Evolutionary conservation across 92 coral and sea anemone species (phyloP).

Genomic region (Desmophyllum pertusum): DNA sequence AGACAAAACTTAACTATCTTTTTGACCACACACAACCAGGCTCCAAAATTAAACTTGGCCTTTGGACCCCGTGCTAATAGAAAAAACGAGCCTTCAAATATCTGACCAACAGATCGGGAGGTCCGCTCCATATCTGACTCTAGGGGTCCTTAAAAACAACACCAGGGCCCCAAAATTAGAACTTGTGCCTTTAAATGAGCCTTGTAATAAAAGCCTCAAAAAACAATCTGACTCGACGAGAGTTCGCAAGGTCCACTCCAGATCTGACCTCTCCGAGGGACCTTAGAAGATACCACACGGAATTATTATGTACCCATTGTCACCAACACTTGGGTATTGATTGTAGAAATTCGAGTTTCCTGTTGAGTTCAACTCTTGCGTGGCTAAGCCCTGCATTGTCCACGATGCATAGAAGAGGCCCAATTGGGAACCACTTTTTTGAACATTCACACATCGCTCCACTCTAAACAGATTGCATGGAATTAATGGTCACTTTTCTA

Average conservation of each 20-base stretch:
- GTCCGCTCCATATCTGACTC: not conserved
- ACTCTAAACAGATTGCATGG: not conserved
- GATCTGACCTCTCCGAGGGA: not conserved
- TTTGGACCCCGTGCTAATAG: too few species aligned
- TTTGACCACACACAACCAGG: too few species aligned
- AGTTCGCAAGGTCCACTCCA: not conserved
- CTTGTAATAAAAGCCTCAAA: conserved; percentile 1
- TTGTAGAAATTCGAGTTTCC: not conserved
- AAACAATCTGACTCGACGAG: conserved; percentile 33
- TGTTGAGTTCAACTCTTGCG: conserved; percentile 10
- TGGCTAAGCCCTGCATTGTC: conserved; percentile 11
- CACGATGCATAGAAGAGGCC: not conserved
- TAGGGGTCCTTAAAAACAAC: not conserved
- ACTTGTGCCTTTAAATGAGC: not conserved
- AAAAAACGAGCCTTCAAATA: too few species aligned
- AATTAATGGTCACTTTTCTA: conserved; percentile 36
- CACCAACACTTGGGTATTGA: conserved; percentile 18
- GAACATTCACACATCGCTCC: conserved; percentile 5
- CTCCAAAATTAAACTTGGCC: too few species aligned
- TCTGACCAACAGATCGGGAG: too few species aligned
- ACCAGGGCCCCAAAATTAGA: not conserved
- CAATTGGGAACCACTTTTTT: not conserved
- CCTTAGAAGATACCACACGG: conserved; percentile 32
- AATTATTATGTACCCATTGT: not conserved
- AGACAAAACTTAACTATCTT: too few species aligned